Conservation (phyloP, 2,113 vertebrate species). For the Peucedramus taeniatus region DNA sequence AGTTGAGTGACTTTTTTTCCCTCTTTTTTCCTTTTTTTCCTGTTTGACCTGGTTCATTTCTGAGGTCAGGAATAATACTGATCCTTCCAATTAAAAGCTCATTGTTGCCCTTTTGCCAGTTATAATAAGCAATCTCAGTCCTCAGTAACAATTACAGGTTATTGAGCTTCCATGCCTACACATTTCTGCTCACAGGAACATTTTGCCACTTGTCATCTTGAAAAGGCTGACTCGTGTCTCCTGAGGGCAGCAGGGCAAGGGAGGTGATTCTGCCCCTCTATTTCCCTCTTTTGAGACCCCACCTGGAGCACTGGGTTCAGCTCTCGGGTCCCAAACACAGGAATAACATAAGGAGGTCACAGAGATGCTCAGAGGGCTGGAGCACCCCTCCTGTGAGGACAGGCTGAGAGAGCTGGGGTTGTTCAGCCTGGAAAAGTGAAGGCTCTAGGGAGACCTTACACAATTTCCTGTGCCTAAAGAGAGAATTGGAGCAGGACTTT, state of each 20-base stretch:
- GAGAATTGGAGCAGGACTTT: neutral
- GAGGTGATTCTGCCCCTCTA: neutral
- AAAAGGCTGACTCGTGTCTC: neutral
- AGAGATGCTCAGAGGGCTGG: neutral
- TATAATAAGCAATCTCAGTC: slow-evolving; percentile 7
- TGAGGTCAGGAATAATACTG: neutral
- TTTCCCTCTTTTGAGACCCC: neutral
- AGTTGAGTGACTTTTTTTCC: neutral
- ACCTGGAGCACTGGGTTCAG: neutral
- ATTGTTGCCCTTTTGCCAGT: neutral
- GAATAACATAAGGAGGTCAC: neutral
- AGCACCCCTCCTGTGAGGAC: neutral
- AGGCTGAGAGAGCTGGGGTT: neutral
- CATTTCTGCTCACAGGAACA: neutral
- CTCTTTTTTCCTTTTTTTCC: neutral
- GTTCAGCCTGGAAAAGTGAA: neutral
- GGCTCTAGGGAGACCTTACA: neutral
- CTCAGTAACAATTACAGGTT: neutral
- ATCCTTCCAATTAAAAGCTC: neutral
- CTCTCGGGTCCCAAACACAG: neutral
- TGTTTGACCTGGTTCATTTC: neutral
- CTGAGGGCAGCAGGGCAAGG: neutral
- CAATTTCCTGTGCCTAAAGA: neutral
- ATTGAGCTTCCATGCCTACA: neutral
- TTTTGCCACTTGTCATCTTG: neutral